phyloP scores from a whole-genome alignment of 2,888 invertebrate genomes.

The Sminthurinus aureus region DNA sequence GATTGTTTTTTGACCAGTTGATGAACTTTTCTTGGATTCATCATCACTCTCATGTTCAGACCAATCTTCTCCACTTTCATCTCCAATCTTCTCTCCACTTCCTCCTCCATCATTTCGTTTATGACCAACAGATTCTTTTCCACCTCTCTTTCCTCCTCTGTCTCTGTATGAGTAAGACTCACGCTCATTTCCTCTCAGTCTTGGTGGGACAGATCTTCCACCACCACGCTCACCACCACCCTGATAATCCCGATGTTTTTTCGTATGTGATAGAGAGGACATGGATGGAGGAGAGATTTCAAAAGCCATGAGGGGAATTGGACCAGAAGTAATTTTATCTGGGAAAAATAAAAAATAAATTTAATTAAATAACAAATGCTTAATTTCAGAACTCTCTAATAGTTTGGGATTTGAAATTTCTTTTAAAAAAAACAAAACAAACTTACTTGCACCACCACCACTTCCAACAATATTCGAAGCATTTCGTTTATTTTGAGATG shows the following conservation, averaged over 20 bases:
- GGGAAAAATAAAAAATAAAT: too few species aligned
- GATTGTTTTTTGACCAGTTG: constrained; percentile 32
- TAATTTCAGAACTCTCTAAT: too few species aligned
- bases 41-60: constrained; percentile 52
- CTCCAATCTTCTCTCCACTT: constrained; percentile 34
- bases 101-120: constrained; percentile 39
- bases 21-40: constrained; percentile 41
- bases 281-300: constrained; percentile 42
- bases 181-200: constrained; percentile 37
- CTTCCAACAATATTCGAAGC: too few species aligned
- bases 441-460: too few species aligned
- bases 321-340: too few species aligned
- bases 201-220: constrained; percentile 25
- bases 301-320: constrained; percentile 34
- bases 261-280: constrained; percentile 36
- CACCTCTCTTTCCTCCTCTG: constrained; percentile 40
- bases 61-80: constrained; percentile 37
- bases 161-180: constrained; percentile 28
- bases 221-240: constrained; percentile 7
- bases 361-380: too few species aligned
- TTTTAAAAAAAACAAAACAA: too few species aligned
- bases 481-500: neutral
- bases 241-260: constrained; percentile 42
- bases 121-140: constrained; percentile 42
- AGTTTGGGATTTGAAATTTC: too few species aligned